These are phyloP conservation scores for Prinia subflava DNA, from an alignment of 2,113 vertebrate genomes.

Conservation along the genomic window DNA sequence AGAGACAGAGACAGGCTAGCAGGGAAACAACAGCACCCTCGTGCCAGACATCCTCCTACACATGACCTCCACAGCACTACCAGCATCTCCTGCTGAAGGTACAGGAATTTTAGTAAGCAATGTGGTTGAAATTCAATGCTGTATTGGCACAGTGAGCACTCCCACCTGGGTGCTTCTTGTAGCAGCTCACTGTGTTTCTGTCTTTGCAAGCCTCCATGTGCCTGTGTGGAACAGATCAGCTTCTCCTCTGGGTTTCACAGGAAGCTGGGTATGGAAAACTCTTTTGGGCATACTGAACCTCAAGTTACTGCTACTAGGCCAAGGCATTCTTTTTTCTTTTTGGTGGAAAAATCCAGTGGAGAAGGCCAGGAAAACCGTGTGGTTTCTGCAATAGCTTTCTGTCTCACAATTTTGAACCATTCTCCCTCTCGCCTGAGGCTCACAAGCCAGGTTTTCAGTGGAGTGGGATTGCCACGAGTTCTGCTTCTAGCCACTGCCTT, in stretches of 20 bases:
- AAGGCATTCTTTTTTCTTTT: background rate
- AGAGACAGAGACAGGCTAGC: background rate
- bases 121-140: background rate
- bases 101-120: background rate
- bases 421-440: background rate
- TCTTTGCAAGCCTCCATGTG: background rate
- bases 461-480: rapidly evolving
- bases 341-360: background rate
- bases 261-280: background rate
- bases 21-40: rapidly evolving
- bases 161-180: background rate
- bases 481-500: background rate
- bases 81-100: background rate
- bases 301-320: background rate
- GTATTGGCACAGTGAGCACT: background rate
- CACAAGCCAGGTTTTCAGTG: background rate
- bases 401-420: background rate
- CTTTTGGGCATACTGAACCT: background rate
- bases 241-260: background rate
- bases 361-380: slow-evolving; percentile 18
- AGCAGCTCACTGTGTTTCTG: background rate
- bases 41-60: background rate
- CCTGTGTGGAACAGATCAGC: background rate
- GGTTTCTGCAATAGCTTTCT: slow-evolving; percentile 12
- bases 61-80: rapidly evolving